phyloP scores from a whole-genome alignment of 2,888 invertebrate species.

The Esperia sulphurella region DNA sequence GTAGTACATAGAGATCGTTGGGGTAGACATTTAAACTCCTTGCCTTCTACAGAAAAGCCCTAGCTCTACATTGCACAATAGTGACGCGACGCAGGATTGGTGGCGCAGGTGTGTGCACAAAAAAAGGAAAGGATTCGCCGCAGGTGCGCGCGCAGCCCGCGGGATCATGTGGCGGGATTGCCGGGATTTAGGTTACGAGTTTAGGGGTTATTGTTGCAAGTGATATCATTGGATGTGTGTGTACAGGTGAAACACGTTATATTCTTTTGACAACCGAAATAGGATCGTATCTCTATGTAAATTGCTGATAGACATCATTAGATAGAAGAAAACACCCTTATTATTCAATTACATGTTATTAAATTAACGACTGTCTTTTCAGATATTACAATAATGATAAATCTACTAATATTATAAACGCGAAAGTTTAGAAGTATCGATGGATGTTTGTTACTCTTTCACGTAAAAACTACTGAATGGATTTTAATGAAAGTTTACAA shows the following conservation, averaged over 20 bases:
- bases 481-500: no score
- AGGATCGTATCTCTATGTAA: no score
- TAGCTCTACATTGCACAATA: slow-evolving; percentile 57
- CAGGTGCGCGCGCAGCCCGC: slow-evolving; percentile 40
- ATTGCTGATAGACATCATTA: no score
- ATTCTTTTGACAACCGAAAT: no score
- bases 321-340: no score
- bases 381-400: no score
- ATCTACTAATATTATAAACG: no score
- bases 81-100: slow-evolving; percentile 32
- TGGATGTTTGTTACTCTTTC: no score
- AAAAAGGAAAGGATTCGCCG: slow-evolving; percentile 74
- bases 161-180: slow-evolving; percentile 37
- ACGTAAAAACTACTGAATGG: no score
- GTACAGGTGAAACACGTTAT: background rate
- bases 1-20: no score
- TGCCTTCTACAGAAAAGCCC: slow-evolving; percentile 21
- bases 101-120: slow-evolving; percentile 65
- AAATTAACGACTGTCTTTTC: background rate
- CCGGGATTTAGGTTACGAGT: slow-evolving; percentile 54
- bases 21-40: no score
- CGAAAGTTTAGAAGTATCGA: no score
- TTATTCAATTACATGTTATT: background rate
- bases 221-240: background rate
- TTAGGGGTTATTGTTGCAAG: slow-evolving; percentile 6